Evolutionary conservation across 2,888 invertebrate genomes (phyloP), one percentile per base, ranked within the genome.

Genomic region (Eupithecia tripunctaria): DNA sequence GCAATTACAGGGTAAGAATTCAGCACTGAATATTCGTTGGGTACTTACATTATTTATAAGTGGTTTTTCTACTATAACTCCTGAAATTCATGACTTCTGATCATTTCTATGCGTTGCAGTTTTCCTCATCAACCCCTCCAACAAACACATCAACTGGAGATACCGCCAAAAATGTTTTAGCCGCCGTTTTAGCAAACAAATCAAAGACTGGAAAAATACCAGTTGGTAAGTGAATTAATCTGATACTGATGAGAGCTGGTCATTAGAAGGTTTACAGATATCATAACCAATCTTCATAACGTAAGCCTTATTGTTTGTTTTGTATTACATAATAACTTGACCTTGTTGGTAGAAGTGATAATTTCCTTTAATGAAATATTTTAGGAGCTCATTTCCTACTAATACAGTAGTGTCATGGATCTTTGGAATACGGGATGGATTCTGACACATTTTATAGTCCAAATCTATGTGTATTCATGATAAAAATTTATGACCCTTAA

Each of bases 131-230:
- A 67, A 78, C 87, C 67, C 78, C 88, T 29, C 84, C 89, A 67
- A 84, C 75, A 77, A 85, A 81, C 78, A n/a, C 82, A 32, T 85
- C 84, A 69, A 86, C 87, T 14, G 74, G 85, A 38, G 93, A 94
- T 80, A 74, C 92, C 5, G 94, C 94, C n/a, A 92, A 93, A 88
- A 93, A 94, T 89, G 93, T 95, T 62, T 84, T 95, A 82, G 94
- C 95, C 68, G 94, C 93, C 10, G 94, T 94, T 75, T 88, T 95
- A 82, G 89, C 92, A 80, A 94, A 94, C 86, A 94, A 90, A 85
- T 93, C 93, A 5, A 94, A 94, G 86, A 90, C 89, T 78, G 93
- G 93, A 62, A 94, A 94, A 90, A 93, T 93, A 81, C 94, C 94
- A 82, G 90, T 93, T 85, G 94, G 94, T 94, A 88, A 91, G 94